Evolutionary conservation across 2,113 vertebrate genomes (phyloP), one percentile per base, ranked within the genome.

Genomic region (Anser cygnoides): DNA sequence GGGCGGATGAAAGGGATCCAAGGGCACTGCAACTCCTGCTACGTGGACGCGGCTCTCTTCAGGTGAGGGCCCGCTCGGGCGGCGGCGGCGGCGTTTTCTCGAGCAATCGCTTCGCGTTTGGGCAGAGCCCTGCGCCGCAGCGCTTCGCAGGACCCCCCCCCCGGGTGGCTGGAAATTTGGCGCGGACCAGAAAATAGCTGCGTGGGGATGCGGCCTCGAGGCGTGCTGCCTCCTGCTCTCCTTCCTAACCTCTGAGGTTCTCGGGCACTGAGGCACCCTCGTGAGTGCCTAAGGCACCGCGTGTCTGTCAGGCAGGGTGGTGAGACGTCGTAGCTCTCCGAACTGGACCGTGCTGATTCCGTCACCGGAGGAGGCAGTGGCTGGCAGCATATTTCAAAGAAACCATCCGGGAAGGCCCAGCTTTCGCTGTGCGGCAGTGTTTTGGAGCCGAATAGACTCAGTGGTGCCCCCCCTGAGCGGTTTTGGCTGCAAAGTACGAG

Each of bases 21-120:
- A 82, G 99, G 99, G 23, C 98, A 99, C 85, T 98, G 98, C 37
- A 99, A 99, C 97, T 99, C 99, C 92, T 99, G 99, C 97, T 99
- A 99, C 90, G 99, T 99, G 98, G 99, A 99, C 0, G 97, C 98
- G 11, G 97, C 98, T 49, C 98, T 99, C 43, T 99, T 99, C 96
- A 98, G 99, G 99, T 99, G 41, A 70, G 96, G 20, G 43, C 21
- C 44, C 35, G 13, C 61, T 55, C 26, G 65, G 19, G 29, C 41
- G 49, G 7, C 59, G 19, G 29, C 41, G 49, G 7, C 59, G 72
- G 15, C 7, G 0, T 17, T 19, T 46, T 26, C 7, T 54, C 14
- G 68, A 83, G 46, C 4, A 1, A 37, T n/a, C 11, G 4, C 13
- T 23, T 10, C 22, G 65, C 28, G 70, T 58, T 10, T 43, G 33